These are phyloP conservation scores for Vannuccia rotundouncinata DNA, from an alignment of 2,888 invertebrate species.

Conservation along the genomic window DNA sequence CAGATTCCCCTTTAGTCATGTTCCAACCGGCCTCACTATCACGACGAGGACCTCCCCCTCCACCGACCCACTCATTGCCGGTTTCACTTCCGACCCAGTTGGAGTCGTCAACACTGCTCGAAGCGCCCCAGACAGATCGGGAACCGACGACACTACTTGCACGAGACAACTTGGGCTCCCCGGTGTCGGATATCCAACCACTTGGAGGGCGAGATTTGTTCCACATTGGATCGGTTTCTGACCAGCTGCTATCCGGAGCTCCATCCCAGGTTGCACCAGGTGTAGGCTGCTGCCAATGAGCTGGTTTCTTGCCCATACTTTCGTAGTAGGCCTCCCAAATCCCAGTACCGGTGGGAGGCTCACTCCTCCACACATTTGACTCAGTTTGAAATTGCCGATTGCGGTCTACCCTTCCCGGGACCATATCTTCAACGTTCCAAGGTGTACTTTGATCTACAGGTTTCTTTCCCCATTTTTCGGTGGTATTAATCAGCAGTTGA, in stretches of 20 bases:
- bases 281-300: constrained; percentile 1
- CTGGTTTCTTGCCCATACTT: constrained; percentile 34
- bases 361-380: constrained; percentile 38
- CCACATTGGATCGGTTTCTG: neutral
- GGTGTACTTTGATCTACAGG: constrained; percentile 35
- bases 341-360: constrained; percentile 38
- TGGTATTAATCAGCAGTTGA: constrained; percentile 23
- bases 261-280: neutral
- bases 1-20: too few relatives aligned
- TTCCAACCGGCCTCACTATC: neutral
- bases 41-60: neutral
- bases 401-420: constrained; percentile 56
- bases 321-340: constrained; percentile 39
- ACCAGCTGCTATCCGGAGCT: neutral
- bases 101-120: neutral
- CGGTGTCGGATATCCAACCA: neutral
- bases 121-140: neutral
- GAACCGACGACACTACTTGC: neutral
- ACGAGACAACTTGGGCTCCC: constrained; percentile 1
- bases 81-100: neutral
- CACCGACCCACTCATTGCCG: neutral
- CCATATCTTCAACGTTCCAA: constrained; percentile 28
- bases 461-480: constrained; percentile 31
- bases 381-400: constrained; percentile 56
- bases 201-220: constrained; percentile 1